Percentiles rank a stretch among this genome's conserved stretches.
phyloP scores from a whole-genome alignment of 2,888 invertebrate genomes.

The Troides helena region DNA sequence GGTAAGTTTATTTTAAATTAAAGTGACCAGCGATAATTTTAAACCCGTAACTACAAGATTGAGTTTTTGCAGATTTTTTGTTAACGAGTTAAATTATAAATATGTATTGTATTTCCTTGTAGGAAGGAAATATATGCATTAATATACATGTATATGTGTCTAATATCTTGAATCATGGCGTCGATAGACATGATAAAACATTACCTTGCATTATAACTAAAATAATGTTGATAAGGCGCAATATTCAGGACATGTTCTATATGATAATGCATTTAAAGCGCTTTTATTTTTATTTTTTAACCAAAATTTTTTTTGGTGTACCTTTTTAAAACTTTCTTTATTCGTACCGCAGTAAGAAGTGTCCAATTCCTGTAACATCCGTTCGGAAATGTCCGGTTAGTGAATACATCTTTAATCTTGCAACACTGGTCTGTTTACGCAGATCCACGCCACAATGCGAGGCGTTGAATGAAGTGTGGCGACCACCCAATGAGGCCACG shows the following conservation, averaged over 20 bases:
- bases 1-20: neutral
- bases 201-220: neutral
- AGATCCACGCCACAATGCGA: conserved; percentile 49
- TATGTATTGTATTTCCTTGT: too few relatives aligned
- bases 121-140: too few relatives aligned
- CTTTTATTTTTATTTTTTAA: neutral
- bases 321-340: conserved; percentile 12
- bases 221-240: neutral
- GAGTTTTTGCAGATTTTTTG: neutral
- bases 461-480: conserved; percentile 49
- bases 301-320: neutral
- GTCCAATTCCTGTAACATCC: conserved; percentile 51
- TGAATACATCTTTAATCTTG: conserved; percentile 36
- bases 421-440: conserved; percentile 59
- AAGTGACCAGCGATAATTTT: neutral
- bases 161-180: too few relatives aligned
- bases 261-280: too few relatives aligned
- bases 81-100: too few relatives aligned
- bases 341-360: conserved; percentile 29
- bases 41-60: too few relatives aligned
- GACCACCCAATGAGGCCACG: conserved; percentile 72
- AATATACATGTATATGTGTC: too few relatives aligned
- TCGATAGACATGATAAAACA: neutral
- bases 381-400: conserved; percentile 66
- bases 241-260: neutral